Evolutionary conservation across 2,888 invertebrate species (phyloP).

Genomic region (Deladenus siricidicola): DNA sequence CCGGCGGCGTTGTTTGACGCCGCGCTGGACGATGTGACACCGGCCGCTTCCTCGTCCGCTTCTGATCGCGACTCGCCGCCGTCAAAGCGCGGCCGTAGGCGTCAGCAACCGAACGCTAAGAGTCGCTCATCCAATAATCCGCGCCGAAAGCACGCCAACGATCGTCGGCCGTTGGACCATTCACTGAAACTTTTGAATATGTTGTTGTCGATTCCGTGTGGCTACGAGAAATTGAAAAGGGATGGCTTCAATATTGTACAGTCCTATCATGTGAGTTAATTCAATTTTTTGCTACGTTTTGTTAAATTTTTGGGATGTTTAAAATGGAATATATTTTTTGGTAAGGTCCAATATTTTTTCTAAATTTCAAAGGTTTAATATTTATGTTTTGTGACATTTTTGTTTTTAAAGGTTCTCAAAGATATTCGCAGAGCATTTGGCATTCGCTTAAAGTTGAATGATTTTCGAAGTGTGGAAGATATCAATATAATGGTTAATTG

Average conservation of each 20-base stretch:
- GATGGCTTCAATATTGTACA: too few species aligned
- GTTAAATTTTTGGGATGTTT: too few species aligned
- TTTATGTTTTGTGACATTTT: too few species aligned
- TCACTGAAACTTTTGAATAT: slow-evolving; percentile 14
- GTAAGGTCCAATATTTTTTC: background rate
- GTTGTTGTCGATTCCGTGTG: slow-evolving; percentile 17
- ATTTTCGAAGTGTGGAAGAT: slow-evolving; percentile 12
- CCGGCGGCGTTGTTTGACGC: too few species aligned
- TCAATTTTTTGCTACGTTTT: too few species aligned
- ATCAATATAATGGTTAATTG: slow-evolving; percentile 5
- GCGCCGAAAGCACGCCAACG: slow-evolving; percentile 2
- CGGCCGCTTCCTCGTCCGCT: too few species aligned
- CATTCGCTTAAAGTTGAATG: background rate
- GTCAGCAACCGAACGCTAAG: too few species aligned
- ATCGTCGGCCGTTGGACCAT: slow-evolving; percentile 8
- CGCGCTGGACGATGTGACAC: too few species aligned
- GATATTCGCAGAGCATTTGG: slow-evolving; percentile 12
- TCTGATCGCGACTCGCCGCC: slow-evolving; percentile 10
- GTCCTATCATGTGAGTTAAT: too few species aligned
- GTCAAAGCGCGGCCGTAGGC: slow-evolving; percentile 11
- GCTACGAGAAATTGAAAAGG: too few species aligned
- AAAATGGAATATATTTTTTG: background rate
- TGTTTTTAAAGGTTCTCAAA: slow-evolving; percentile 7
- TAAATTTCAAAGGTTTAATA: too few species aligned
- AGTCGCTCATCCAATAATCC: too few species aligned